Base-by-base conservation (phyloP, 2,888 invertebrate species). In the Hermodice carunculata region DNA sequence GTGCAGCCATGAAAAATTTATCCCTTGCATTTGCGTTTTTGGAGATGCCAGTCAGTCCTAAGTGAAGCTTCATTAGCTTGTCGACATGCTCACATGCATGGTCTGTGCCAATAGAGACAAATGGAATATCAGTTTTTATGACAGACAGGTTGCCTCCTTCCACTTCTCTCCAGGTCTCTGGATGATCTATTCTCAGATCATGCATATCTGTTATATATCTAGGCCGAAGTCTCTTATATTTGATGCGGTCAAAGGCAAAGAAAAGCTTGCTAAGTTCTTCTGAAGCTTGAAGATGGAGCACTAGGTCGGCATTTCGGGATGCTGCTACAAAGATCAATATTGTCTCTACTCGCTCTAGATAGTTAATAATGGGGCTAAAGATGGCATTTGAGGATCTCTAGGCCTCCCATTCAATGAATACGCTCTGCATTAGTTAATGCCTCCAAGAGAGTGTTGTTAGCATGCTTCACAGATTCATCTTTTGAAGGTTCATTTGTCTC, bases 51-150 rank as follows among this genome's bases (percentile, higher is more conserved):
- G 31, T 29, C 24, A 61, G 19, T 24, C 60, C 64, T 51, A 61
- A 51, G 24, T 51, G 64, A 31, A 49, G 31, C 29, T 64, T 64
- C 65, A 60, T 60, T 44, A 65, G 42, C 49, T 53, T 65, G 59
- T 67, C 65, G 29, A 65, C 54, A 48, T 65, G 64, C 34, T 65
- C 60, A 42, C 67, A 66, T 53, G 67, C 65, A 66, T 67, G 61
- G 67, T 67, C 64, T 3, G 56, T 61, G 26, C 56, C 60, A 31
- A 61, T 53, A 22, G 64, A 58, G 5, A 44, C 44, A 44, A 44
- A 44, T 22, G 44, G 44, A 4, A 44, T 44, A 8, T 4, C 4
- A 44, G 19, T 44, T 24, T 44, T 44, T n/a, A 24, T 44, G 8
- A 44, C 44, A 44, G 44, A n/a, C n/a, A 44, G 22, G 44, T 44